Base-by-base conservation (phyloP, 2,888 invertebrate genomes). In the Drosophila neotestacea region DNA sequence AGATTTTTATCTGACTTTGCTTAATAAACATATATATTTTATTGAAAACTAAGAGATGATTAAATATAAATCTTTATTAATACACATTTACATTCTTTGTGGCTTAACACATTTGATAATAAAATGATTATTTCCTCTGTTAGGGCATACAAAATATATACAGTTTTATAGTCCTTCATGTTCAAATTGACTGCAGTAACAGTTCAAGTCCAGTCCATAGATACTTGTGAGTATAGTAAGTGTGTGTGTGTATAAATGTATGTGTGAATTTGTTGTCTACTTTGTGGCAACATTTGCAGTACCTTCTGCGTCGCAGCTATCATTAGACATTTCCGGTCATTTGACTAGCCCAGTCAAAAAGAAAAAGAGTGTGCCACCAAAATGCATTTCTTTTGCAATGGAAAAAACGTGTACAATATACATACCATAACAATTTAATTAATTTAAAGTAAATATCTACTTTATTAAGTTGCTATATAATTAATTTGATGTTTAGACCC, bases 271-370 rank as follows among this genome's bases (percentile, higher is more conserved):
- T 50, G 34, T 13, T 30, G 52, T 36, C 52, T 59, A 46, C 22
- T 60, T 27, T 30, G 55, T 50, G 58, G 65, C 61, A 74, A 74
- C 74, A 73, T 66, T 70, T 62, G 44, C 61, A 61, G 32, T 42
- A 64, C 48, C 65, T 69, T 69, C 42, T 38, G 42, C 58, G 30
- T 70, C 64, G 42, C 67, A 39, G 66, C 70, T 60, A 39, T 77
- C 77, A 77, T 81, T 81, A 69, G 70, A 71, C 75, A 76, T 84
- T 81, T 82, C 84, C 82, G 82, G 81, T 68, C 82, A 77, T 34
- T 65, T 68, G 71, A 32, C 69, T 51, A 47, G 27, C 36, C 72
- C 64, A 67, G 32, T 56, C 30, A 36, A 30, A 60, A 39, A 22
- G 11, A 27, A 51, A 50, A 42, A 30, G 28, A 55, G 10, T 39